Base-by-base conservation (phyloP, 2,797 vertebrate genomes). In the Enteromius trimaculatus region DNA sequence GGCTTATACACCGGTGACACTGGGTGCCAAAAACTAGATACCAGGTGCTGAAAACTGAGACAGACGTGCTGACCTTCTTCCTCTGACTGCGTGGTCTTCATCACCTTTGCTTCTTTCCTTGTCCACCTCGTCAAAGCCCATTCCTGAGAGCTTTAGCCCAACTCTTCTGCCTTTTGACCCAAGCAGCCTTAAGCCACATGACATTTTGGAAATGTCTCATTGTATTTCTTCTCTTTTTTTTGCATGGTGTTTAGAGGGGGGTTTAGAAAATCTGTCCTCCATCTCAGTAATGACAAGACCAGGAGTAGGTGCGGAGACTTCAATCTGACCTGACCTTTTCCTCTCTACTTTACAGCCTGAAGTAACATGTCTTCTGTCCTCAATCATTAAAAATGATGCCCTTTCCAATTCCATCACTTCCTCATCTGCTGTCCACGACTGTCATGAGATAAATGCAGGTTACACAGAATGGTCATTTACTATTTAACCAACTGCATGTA, bases 201-300 rank as follows among this genome's bases (percentile, higher is more conserved):
- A 90, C 90, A 88, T 89, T 90, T 90, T 69, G 79, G 84, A 86
- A 89, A 87, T 85, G 88, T 88, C 85, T 81, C 58, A 87, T 87
- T 87, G 64, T 78, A 74, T 89, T 88, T 75, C 66, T 60, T 82
- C 72, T 86, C n/a, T n/a, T 70, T 77, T 84, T 65, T 78, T 70
- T 58, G 53, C 75, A 71, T 64, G 34, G 62, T 44, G 72, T 83
- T 69, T 82, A 49, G 19, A 79, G 23, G 64, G 19, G 64, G 78
- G 68, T 53, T 74, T 58, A 78, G 31, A 53, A 82, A 82, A 71
- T 82, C 82, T 29, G 44, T 85, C 66, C 62, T 86, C 80, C 62
- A 74, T 83, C 72, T 78, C 64, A 74, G 75, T 76, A 74, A 71
- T 81, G 78, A 69, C 83, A 87, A 85, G 47, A 82, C 66, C 79